phyloP scores from a whole-genome alignment of 2,797 vertebrate genomes.

The Lagocephalus sceleratus region DNA sequence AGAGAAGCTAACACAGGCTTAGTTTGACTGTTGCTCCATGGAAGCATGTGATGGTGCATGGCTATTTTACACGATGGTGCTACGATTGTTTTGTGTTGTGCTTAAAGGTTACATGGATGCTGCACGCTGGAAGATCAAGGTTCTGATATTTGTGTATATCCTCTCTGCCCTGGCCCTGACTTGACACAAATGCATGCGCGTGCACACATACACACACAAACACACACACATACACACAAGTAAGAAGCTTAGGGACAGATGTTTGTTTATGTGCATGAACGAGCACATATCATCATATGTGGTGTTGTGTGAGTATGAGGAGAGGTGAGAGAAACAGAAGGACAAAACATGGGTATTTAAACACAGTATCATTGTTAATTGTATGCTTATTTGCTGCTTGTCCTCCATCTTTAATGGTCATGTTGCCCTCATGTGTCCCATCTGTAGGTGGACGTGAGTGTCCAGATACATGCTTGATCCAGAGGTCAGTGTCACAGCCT shows the following conservation, averaged over 20 bases:
- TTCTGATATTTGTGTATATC: constrained; percentile 43
- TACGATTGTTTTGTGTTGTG: constrained; percentile 13
- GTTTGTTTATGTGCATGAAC: constrained; percentile 53
- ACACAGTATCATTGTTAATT: too few species aligned
- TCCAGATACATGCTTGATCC: constrained; percentile 39
- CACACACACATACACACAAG: constrained; percentile 29
- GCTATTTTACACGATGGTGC: too few species aligned
- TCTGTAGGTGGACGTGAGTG: not conserved
- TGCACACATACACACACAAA: constrained; percentile 25
- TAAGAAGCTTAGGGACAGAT: constrained; percentile 69
- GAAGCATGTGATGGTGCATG: too few species aligned
- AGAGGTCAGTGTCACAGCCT: constrained; percentile 36
- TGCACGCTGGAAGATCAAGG: constrained; percentile 18
- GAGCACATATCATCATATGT: constrained; percentile 43
- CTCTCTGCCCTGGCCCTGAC: constrained; percentile 29
- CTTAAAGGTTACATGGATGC: constrained; percentile 27
- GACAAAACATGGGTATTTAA: too few species aligned
- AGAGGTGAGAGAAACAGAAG: not conserved
- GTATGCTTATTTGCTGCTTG: too few species aligned
- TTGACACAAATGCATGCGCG: constrained; percentile 29
- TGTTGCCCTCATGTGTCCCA: too few species aligned
- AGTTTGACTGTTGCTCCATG: not conserved
- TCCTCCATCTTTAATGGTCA: too few species aligned
- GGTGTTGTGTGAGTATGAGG: constrained; percentile 14
- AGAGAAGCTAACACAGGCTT: not conserved